Base-by-base conservation (phyloP, 2,888 invertebrate species). In the Nomada ferruginata region DNA sequence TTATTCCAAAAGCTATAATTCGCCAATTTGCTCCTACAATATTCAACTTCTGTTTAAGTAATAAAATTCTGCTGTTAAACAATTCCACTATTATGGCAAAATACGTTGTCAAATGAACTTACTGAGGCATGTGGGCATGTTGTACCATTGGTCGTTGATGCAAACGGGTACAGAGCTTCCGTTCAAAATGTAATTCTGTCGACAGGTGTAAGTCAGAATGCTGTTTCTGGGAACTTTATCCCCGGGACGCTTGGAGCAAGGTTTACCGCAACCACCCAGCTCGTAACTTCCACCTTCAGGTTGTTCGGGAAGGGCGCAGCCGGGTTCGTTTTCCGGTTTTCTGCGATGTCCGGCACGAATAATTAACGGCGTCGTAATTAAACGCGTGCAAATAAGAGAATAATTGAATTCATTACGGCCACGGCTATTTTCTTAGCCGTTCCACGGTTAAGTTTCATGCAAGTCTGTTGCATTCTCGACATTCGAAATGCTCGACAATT, bases 181-280 rank as follows among this genome's bases (percentile, higher is more conserved):
- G 36, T 83, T 85, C 59, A 92, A 68, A 60, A 85, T 72, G 83
- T 88, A 92, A 61, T 90, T 91, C 20, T 76, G 76, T 36, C 87
- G 71, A 79, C 92, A 92, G 23, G 80, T 83, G 78, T 88, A 92
- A 52, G 85, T 87, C 59, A 92, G 87, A 52, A 91, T 82, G 50
- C 88, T 86, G 65, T 83, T 84, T 5, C 77, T 65, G 7, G 87
- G 87, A 47, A 92, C 91, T 44, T 59, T 76, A 59, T 90, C 87
- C 4, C 91, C 90, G 2, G 89, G 85, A 61, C 79, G 85, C 60
- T 79, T 83, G 42, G 76, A 79, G 61, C 92, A 91, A 10, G 85
- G 86, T 55, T 61, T 44, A 26, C 71, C 73, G 61, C 91, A 91
- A 60, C 79, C 88, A 10, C 77, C 81, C 36, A 91, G 81, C 71